Evolutionary conservation across 2,888 invertebrate species (phyloP), one percentile per base, ranked within the genome.

Genomic region (Buathra laborator): DNA sequence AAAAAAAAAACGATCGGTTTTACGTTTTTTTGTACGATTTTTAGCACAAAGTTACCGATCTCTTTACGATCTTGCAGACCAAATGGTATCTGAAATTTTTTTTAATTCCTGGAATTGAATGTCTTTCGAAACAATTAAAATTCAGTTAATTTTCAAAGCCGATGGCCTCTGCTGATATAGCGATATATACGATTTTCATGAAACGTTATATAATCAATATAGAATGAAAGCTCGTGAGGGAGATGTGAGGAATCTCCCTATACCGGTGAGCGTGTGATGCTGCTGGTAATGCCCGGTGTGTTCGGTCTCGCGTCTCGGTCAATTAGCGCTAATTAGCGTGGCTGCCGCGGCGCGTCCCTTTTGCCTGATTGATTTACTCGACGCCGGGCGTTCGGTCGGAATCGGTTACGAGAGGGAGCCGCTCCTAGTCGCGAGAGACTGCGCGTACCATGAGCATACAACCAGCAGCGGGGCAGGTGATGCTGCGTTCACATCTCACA

Each of bases 301-400:
- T 51, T 77, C 72, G 68, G 70, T 85, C 75, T 66, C 87, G 87
- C 84, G 87, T 86, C 83, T 82, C 87, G 87, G 80, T 90, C 90
- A 90, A 91, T 91, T 90, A 90, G 88, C 86, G 84, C 86, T 90
- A 91, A 91, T 91, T 90, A 90, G 86, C 88, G 87, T 88, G 86
- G 87, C 84, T 78, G 86, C 84, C 53, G 83, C 83, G 86, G 77
- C 84, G 84, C 83, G 84, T 81, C 80, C 79, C 79, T 85, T 85
- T 85, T 81, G 81, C 79, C 84, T 89, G 90, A 91, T 90, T 90
- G 91, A 91, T 91, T 90, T 91, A 91, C 86, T 88, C 85, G 89
- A 88, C 88, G 80, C 64, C 83, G 84, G 66, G 76, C 71, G 71
- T 77, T 76, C 86, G 53, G 62, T 75, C 81, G 85, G 78, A 85